A percentile compares a stretch with the other conserved stretches of the same genome.
These are phyloP conservation scores for Polymixis flavicincta DNA, from an alignment of 2,888 invertebrate species.

Conservation along the genomic window DNA sequence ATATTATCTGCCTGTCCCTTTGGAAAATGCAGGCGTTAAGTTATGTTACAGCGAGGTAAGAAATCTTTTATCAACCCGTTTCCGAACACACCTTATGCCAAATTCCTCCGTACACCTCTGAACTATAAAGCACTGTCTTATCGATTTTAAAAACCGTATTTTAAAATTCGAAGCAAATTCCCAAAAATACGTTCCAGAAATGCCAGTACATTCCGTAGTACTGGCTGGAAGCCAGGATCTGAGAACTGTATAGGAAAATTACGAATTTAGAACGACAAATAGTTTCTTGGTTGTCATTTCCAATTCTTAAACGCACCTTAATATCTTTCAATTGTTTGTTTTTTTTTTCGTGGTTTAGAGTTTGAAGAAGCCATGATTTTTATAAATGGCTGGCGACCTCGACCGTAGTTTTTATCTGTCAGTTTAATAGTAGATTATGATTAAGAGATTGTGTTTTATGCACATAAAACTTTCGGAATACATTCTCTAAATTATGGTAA, in stretches of 20 bases:
- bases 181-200: constrained; percentile 35
- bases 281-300: constrained; percentile 41
- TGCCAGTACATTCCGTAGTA: constrained; percentile 17
- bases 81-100: not conserved
- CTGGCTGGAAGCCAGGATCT: constrained; percentile 51
- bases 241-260: constrained; percentile 46
- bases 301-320: constrained; percentile 33
- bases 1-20: not conserved
- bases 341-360: not conserved
- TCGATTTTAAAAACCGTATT: constrained; percentile 44
- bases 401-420: too few relatives aligned
- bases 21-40: not conserved
- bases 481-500: not conserved
- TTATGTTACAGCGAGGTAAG: not conserved
- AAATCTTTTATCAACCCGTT: constrained; percentile 26
- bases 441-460: too few relatives aligned
- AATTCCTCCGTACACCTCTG: constrained; percentile 1
- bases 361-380: not conserved
- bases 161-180: constrained; percentile 46
- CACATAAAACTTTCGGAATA: too few relatives aligned
- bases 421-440: too few relatives aligned
- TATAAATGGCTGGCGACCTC: too few relatives aligned
- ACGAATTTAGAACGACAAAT: constrained; percentile 38
- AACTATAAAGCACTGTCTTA: constrained; percentile 31
- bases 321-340: constrained; percentile 22